Percentiles rank a stretch among this genome's conserved stretches.
phyloP scores from a whole-genome alignment of 2,888 invertebrate species.

The Scelioninae gen. 1 region DNA sequence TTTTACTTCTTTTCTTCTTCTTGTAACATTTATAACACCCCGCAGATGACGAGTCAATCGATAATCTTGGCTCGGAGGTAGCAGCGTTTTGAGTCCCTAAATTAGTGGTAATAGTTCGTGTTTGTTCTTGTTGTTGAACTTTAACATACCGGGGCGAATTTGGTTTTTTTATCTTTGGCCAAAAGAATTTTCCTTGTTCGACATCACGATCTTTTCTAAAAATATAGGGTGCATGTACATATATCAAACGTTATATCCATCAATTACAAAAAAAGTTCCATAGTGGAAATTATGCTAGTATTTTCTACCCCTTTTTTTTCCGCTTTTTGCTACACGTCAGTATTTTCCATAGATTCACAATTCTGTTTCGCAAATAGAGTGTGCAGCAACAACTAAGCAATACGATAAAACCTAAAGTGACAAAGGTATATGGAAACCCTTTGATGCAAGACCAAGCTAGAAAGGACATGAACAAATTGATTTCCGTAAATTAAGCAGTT shows the following conservation, averaged over 20 bases:
- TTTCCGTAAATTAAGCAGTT: slow-evolving; percentile 21
- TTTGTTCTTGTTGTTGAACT: slow-evolving; percentile 66
- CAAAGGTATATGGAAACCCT: slow-evolving; percentile 55
- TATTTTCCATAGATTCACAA: slow-evolving; percentile 61
- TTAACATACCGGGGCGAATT: slow-evolving; percentile 61
- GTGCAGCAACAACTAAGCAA: slow-evolving; percentile 75
- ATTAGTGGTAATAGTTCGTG: too few relatives aligned
- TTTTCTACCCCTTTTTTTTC: slow-evolving; percentile 58
- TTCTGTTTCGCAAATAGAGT: slow-evolving; percentile 70
- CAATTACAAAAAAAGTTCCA: too few relatives aligned
- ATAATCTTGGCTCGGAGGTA: slow-evolving; percentile 56
- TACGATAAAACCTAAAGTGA: slow-evolving; percentile 44
- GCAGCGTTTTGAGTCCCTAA: slow-evolving; percentile 68
- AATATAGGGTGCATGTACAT: slow-evolving; percentile 4
- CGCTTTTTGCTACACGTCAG: slow-evolving; percentile 71
- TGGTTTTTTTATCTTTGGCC: slow-evolving; percentile 45
- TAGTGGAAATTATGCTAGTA: not conserved
- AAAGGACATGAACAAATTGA: slow-evolving; percentile 19
- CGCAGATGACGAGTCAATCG: slow-evolving; percentile 73
- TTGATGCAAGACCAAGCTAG: slow-evolving; percentile 61
- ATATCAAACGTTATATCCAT: not conserved
- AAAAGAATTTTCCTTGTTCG: slow-evolving; percentile 50
- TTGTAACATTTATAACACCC: slow-evolving; percentile 78
- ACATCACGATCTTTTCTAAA: slow-evolving; percentile 33
- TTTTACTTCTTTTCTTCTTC: slow-evolving; percentile 71